These are phyloP conservation scores for Gisinianus flammeolus DNA, from an alignment of 2,888 invertebrate genomes.

Conservation along the genomic window DNA sequence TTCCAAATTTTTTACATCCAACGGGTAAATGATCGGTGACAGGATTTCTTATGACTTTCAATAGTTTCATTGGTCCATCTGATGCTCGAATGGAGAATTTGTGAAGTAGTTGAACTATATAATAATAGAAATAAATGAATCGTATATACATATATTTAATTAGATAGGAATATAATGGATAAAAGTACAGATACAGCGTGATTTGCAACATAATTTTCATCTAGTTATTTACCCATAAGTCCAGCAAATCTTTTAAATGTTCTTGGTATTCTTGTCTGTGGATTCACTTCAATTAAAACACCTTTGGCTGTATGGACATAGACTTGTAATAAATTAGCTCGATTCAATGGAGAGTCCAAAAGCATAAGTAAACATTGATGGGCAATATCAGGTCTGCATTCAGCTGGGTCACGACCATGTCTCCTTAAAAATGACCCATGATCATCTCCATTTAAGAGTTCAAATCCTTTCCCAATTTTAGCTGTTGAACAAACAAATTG, in stretches of 20 bases:
- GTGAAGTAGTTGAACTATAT: slow-evolving; percentile 91
- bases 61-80: slow-evolving; percentile 83
- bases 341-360: slow-evolving; percentile 94
- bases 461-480: slow-evolving; percentile 88
- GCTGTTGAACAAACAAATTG: no score
- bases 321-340: slow-evolving; percentile 95
- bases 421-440: slow-evolving; percentile 83
- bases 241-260: slow-evolving; percentile 97
- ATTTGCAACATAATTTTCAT: neutral
- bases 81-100: slow-evolving; percentile 91
- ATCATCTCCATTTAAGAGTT: slow-evolving; percentile 92
- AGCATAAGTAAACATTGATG: slow-evolving; percentile 98
- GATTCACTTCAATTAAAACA: slow-evolving; percentile 93
- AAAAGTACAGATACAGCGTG: neutral
- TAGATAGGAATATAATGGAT: neutral
- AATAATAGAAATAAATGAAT: slow-evolving; percentile 60
- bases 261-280: slow-evolving; percentile 94
- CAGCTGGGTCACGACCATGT: slow-evolving; percentile 83
- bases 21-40: slow-evolving; percentile 92
- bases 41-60: slow-evolving; percentile 97
- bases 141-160: neutral
- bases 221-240: slow-evolving; percentile 81
- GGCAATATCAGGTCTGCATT: slow-evolving; percentile 93
- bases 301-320: slow-evolving; percentile 90
- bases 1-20: slow-evolving; percentile 86